Conservation (phyloP, 92 coral and sea anemone species). For the Isaurus tuberculatus region DNA sequence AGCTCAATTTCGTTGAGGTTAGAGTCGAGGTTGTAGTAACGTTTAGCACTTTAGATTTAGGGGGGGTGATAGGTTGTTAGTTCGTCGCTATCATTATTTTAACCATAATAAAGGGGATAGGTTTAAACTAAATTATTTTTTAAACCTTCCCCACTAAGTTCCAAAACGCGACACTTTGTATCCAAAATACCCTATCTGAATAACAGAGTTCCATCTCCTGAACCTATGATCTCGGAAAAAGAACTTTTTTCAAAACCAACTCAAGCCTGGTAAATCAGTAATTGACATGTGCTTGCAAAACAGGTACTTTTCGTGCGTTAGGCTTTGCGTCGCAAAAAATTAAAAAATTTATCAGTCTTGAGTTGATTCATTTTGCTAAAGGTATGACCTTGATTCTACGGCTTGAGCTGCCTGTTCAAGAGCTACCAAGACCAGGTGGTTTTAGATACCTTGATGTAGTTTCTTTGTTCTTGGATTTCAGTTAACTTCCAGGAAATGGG, state of each 20-base stretch:
- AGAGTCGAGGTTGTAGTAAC: no score
- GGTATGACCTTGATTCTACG: not conserved
- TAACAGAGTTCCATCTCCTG: not conserved
- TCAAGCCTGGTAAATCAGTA: not conserved
- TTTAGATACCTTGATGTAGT: conserved; percentile 78
- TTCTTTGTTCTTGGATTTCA: conserved; percentile 73
- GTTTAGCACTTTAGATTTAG: no score
- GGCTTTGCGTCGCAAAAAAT: not conserved
- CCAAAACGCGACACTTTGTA: no score
- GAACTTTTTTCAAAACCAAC: not conserved
- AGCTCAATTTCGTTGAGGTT: no score
- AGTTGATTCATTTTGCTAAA: not conserved
- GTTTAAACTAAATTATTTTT: no score
- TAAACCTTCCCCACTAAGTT: no score
- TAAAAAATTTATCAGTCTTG: not conserved
- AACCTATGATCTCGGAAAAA: not conserved
- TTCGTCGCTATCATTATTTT: no score
- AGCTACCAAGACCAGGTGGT: not conserved
- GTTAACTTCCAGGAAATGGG: conserved; percentile 87
- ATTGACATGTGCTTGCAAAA: not conserved
- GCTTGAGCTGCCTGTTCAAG: not conserved
- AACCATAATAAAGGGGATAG: no score
- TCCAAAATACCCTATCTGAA: no score
- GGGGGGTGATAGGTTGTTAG: no score
- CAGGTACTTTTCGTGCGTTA: not conserved